These are phyloP conservation scores for Catostylus mosaicus DNA, from an alignment of 30 jellyfish, hydroid and myxozoan species.

Conservation along the genomic window DNA sequence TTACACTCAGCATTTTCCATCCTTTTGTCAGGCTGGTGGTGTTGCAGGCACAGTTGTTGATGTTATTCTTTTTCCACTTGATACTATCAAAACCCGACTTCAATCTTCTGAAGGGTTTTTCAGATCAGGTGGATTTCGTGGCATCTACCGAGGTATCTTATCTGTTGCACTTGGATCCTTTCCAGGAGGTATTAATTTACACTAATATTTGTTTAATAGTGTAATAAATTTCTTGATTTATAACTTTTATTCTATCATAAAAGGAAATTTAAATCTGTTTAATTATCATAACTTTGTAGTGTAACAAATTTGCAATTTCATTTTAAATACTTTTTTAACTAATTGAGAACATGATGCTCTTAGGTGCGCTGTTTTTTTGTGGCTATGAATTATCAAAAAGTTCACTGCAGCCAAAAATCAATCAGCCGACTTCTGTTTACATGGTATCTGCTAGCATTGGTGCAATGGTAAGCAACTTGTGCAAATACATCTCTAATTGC, in stretches of 20 bases:
- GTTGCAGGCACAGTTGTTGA: slow-evolving; percentile 89
- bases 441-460: slow-evolving; percentile 84
- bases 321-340: too few species aligned
- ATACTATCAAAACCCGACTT: slow-evolving; percentile 92
- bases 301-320: too few species aligned
- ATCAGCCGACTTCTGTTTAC: slow-evolving; percentile 50
- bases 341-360: too few species aligned
- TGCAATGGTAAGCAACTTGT: slow-evolving; percentile 77
- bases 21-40: slow-evolving; percentile 91
- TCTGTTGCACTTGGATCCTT: slow-evolving; percentile 92
- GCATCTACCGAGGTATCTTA: slow-evolving; percentile 86
- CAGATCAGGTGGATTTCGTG: slow-evolving; percentile 91
- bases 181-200: slow-evolving; percentile 83
- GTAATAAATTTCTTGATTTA: too few species aligned
- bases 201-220: too few species aligned
- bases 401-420: slow-evolving; percentile 26
- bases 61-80: slow-evolving; percentile 88
- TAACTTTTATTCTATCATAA: too few species aligned
- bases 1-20: too few species aligned
- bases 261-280: too few species aligned
- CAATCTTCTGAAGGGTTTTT: slow-evolving; percentile 84
- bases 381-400: slow-evolving; percentile 80
- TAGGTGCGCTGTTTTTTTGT: slow-evolving; percentile 88
- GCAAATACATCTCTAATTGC: too few species aligned
- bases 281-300: too few species aligned